phyloP scores from a whole-genome alignment of 2,888 invertebrate species.

The Schizaphis graminum region DNA sequence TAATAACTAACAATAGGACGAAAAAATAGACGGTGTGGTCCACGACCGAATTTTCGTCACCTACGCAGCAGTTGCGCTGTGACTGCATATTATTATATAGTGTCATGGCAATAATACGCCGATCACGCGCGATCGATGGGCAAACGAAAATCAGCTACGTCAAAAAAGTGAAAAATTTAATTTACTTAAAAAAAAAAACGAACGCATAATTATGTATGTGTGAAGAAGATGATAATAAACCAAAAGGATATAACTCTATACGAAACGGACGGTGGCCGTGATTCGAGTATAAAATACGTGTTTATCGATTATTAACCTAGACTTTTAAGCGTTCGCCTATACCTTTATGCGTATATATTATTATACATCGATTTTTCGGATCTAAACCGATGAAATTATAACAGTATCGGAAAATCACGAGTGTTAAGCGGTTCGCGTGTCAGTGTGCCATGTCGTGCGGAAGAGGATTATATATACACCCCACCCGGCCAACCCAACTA shows the following conservation, averaged over 20 bases:
- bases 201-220: neutral
- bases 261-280: neutral
- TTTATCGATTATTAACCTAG: neutral
- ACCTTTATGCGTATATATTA: neutral
- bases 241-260: neutral
- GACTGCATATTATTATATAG: neutral
- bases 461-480: conserved; percentile 22
- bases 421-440: conserved; percentile 42
- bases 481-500: neutral
- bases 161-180: neutral
- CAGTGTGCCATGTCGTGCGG: neutral
- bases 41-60: neutral
- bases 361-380: neutral
- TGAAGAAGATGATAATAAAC: neutral
- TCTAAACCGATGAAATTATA: neutral
- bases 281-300: neutral
- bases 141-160: neutral
- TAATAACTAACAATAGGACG: neutral
- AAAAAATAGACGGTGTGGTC: neutral
- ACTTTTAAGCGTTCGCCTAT: no score
- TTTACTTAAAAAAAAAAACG: neutral
- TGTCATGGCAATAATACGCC: neutral
- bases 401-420: neutral
- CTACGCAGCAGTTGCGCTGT: neutral
- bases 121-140: neutral